A percentile compares a stretch with the other conserved stretches of the same genome.
Conservation (phyloP, 1,140 invertebrate species). For the Phthorimaea operculella region DNA sequence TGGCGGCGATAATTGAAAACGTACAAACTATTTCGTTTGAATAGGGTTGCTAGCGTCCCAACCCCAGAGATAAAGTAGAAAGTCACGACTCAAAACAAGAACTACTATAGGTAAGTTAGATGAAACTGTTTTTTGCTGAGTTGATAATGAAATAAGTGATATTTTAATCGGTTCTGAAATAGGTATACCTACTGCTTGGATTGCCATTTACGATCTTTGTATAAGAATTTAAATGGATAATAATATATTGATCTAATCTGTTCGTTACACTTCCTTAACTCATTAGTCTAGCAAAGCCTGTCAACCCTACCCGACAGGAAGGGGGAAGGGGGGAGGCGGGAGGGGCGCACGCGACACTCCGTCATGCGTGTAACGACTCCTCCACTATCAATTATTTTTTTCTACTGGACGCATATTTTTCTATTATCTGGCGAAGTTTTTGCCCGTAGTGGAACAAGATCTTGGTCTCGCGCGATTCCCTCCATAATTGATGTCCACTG, state of each 20-base stretch:
- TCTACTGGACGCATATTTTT: constrained; percentile 1
- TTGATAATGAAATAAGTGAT: too few species aligned
- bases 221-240: too few species aligned
- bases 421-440: constrained; percentile 1
- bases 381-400: constrained; percentile 6
- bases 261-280: too few species aligned
- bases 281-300: too few species aligned
- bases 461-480: constrained; percentile 2
- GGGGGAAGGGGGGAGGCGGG: neutral
- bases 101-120: too few species aligned
- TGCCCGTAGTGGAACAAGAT: constrained; percentile 2
- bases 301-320: neutral
- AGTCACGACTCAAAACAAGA: too few species aligned
- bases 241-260: too few species aligned
- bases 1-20: neutral
- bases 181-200: too few species aligned
- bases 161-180: too few species aligned
- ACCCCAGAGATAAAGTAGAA: too few species aligned
- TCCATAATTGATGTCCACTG: constrained; percentile 2
- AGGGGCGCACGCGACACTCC: neutral
- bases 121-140: too few species aligned
- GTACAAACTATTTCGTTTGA: neutral
- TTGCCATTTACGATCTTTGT: too few species aligned
- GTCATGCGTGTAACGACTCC: constrained; percentile 4
- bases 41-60: neutral